Evolutionary conservation across 1,140 invertebrate genomes (phyloP).

Genomic region (Riptortus pedestris): DNA sequence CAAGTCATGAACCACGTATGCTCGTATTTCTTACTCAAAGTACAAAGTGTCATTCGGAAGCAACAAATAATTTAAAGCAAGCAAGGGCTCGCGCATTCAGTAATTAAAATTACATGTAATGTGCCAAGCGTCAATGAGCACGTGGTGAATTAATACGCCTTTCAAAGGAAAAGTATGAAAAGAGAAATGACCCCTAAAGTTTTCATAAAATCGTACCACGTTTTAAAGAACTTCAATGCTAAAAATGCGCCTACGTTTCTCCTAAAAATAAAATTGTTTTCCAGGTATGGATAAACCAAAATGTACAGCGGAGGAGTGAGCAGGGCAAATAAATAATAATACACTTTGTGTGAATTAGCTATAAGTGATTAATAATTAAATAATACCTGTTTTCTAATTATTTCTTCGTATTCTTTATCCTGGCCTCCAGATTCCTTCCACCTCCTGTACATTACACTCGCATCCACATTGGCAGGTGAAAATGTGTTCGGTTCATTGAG

Average conservation of each 20-base stretch:
- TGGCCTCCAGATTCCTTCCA: slow-evolving; percentile 95
- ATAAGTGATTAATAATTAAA: too few species aligned
- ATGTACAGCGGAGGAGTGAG: neutral
- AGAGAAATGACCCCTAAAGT: too few species aligned
- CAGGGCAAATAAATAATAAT: neutral
- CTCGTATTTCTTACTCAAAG: too few species aligned
- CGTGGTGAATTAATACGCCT: too few species aligned
- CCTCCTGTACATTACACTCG: slow-evolving; percentile 95
- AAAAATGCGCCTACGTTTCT: neutral
- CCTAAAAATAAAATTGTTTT: neutral
- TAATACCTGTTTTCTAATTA: slow-evolving; percentile 64
- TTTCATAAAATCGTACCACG: neutral
- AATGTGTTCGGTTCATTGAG: slow-evolving; percentile 98
- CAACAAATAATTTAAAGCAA: too few species aligned
- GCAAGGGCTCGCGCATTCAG: too few species aligned
- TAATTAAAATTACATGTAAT: too few species aligned
- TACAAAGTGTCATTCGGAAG: too few species aligned
- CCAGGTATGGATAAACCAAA: neutral
- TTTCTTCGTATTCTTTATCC: slow-evolving; percentile 98
- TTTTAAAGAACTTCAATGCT: neutral
- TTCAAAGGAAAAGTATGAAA: too few species aligned
- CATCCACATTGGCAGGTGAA: slow-evolving; percentile 97
- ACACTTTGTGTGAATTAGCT: too few species aligned
- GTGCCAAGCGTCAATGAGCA: too few species aligned
- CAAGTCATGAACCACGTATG: too few species aligned